Evolutionary conservation across 2,113 vertebrate species (phyloP).

Genomic region (Thamnophis sirtalis): DNA sequence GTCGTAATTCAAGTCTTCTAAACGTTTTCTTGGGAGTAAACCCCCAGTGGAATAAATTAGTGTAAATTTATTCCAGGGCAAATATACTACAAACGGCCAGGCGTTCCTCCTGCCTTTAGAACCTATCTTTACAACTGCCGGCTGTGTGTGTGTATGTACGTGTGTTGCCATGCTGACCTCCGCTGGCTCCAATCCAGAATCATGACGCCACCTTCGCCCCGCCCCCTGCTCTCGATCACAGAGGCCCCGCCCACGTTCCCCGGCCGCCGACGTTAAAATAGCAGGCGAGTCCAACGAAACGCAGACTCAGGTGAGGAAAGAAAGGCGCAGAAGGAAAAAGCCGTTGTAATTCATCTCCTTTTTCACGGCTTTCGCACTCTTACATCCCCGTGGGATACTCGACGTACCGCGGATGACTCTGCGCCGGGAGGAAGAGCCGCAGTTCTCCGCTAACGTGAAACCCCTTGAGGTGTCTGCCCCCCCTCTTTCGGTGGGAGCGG

Average conservation of each 20-base stretch:
- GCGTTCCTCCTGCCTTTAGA: no score
- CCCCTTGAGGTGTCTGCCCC: neutral
- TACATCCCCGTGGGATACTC: accelerated
- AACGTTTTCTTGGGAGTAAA: neutral
- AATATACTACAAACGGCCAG: neutral
- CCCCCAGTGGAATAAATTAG: neutral
- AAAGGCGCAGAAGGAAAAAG: accelerated
- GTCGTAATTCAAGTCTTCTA: neutral
- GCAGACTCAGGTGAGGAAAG: neutral
- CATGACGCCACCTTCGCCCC: neutral
- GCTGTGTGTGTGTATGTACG: no score
- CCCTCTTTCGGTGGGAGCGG: neutral
- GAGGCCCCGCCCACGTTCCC: neutral
- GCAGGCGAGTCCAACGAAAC: conserved; percentile 17
- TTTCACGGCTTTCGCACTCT: neutral
- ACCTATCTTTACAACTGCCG: neutral
- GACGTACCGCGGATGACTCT: neutral
- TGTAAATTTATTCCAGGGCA: neutral
- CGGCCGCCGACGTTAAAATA: conserved; percentile 42
- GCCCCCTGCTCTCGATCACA: neutral
- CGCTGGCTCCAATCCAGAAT: neutral
- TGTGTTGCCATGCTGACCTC: conserved; percentile 12
- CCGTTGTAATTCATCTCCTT: neutral
- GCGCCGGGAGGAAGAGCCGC: neutral
- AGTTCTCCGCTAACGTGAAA: neutral